Evolutionary conservation across 2,797 vertebrate species (phyloP), one percentile per base, ranked within the genome.

Genomic region (Streptopelia turtur): DNA sequence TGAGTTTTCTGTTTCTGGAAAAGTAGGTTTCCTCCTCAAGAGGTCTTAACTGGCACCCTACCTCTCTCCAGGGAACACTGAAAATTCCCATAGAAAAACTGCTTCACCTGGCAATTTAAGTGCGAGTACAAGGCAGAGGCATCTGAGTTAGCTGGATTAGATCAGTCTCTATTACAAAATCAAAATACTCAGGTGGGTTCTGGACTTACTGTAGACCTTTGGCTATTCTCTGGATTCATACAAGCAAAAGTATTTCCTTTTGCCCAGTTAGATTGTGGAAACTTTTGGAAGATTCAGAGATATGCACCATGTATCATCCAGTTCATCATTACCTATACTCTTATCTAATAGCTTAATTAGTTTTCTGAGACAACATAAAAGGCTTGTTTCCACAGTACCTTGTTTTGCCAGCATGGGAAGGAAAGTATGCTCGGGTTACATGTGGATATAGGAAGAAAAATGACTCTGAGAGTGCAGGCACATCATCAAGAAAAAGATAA

Each of bases 331-430:
- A 71, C 6, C 31, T 53, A 9, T 59, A 15, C 20, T 90, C 59
- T 79, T 95, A 76, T 45, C 27, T 91, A 90, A 79, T 21, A 74
- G 31, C 15, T 70, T 86, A 61, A 91, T 88, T 89, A 56, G 47
- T 76, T 70, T 94, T 79, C 49, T 72, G 47, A 79, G 13, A 30
- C 35, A 66, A 31, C 20, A 66, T 14, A 45, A 87, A 84, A 13
- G 83, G 10, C n/a, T 86, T 89, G 21, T 91, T 91, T 90, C 43
- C 85, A 84, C 52, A 82, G 43, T 35, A 70, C 39, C 27, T 76
- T 49, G 16, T 87, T 59, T 76, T 41, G 52, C 28, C 60, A 88
- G 37, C 16, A 30, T 43, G 12, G 23, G 25, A 94, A 94, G 25
- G 23, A 52, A 95, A 88, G 50, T 16, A 8, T 56, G 37, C 39